These are phyloP conservation scores for Actias luna DNA, from an alignment of 2,888 invertebrate genomes.

Conservation along the genomic window DNA sequence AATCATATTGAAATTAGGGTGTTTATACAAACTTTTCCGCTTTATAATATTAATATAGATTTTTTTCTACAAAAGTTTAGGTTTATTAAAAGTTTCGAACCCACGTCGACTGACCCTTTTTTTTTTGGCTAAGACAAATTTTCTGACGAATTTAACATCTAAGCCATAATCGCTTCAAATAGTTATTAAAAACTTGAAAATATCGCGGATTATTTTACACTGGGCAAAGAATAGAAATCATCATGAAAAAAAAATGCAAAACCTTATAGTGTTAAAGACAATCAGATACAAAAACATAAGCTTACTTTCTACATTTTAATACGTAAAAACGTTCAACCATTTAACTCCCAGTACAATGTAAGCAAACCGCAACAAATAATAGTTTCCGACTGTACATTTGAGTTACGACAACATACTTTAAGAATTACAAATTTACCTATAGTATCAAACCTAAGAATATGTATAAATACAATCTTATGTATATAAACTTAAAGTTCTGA, in stretches of 20 bases:
- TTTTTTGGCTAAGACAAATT: too few relatives aligned
- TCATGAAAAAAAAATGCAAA: background rate
- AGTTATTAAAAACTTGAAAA: background rate
- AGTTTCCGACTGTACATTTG: conserved; percentile 70
- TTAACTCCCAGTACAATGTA: conserved; percentile 69
- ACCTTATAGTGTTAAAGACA: background rate
- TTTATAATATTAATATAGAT: too few relatives aligned
- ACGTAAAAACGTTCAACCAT: conserved; percentile 60
- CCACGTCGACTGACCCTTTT: too few relatives aligned
- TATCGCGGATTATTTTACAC: background rate
- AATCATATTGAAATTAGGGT: too few relatives aligned
- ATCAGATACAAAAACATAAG: conserved; percentile 32
- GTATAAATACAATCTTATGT: background rate
- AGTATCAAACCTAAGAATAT: background rate
- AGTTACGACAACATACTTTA: conserved; percentile 73
- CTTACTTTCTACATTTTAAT: conserved; percentile 50
- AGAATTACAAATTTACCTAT: conserved; percentile 33
- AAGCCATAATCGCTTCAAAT: background rate
- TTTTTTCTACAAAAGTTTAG: too few relatives aligned
- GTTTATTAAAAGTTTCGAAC: too few relatives aligned
- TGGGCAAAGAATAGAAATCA: background rate
- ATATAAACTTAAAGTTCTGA: conserved; percentile 15
- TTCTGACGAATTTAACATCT: background rate
- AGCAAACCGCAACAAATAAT: conserved; percentile 74
- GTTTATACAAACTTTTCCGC: too few relatives aligned